These are phyloP conservation scores for Anas acuta DNA, from an alignment of 2,797 vertebrate species.

Conservation along the genomic window DNA sequence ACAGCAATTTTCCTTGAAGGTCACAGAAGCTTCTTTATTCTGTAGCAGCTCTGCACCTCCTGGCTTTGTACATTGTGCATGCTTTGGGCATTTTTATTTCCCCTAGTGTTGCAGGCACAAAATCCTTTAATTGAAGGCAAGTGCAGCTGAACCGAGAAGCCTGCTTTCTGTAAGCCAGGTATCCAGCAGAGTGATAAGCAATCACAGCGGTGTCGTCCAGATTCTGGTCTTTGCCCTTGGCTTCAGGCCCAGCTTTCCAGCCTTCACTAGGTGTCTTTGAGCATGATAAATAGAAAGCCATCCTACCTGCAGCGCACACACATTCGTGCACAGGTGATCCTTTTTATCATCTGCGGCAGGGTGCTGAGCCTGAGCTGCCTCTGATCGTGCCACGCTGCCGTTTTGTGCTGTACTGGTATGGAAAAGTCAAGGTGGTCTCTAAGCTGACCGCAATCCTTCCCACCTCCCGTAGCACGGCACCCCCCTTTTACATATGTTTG, in stretches of 20 bases:
- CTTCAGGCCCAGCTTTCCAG: constrained; percentile 31
- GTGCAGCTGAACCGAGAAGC: constrained; percentile 1
- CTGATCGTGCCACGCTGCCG: background rate
- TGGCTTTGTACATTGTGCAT: background rate
- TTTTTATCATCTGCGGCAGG: background rate
- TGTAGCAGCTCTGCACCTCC: background rate
- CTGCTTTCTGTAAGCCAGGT: background rate
- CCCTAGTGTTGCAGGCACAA: background rate
- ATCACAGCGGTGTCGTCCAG: background rate
- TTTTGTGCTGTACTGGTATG: rapidly evolving
- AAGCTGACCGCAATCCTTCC: rapidly evolving
- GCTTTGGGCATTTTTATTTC: constrained; percentile 16
- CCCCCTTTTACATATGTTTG: background rate
- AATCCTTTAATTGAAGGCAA: constrained; percentile 8
- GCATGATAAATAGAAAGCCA: background rate
- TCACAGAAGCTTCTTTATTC: constrained; percentile 27
- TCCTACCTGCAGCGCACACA: background rate
- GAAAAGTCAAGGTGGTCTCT: background rate
- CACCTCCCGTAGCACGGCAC: rapidly evolving
- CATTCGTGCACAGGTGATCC: background rate
- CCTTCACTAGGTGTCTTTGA: background rate
- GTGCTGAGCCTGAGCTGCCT: background rate
- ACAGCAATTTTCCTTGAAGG: constrained; percentile 41
- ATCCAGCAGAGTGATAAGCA: constrained; percentile 58
- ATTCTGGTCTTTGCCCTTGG: constrained; percentile 38